Evolutionary conservation across 2,888 invertebrate species (phyloP).

Genomic region (Strigamia maritima): DNA sequence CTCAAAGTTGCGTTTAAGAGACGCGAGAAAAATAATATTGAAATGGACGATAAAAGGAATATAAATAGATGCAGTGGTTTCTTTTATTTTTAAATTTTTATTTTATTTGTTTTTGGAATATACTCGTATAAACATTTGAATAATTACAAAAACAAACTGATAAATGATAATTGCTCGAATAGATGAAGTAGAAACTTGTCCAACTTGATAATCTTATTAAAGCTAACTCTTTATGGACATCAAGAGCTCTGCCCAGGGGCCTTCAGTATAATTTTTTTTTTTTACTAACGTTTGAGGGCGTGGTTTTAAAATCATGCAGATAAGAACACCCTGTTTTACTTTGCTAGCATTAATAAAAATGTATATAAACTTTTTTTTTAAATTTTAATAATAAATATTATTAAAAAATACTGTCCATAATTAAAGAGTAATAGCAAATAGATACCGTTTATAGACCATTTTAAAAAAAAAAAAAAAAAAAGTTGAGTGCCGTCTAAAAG

Average conservation of each 20-base stretch:
- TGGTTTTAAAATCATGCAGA: constrained; percentile 22
- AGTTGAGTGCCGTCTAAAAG: not conserved
- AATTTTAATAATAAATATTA: not conserved
- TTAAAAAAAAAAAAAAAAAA: not conserved
- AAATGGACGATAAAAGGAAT: not conserved
- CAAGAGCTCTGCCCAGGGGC: constrained; percentile 25
- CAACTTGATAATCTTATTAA: constrained; percentile 24
- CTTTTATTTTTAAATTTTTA: not conserved
- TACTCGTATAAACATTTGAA: no score
- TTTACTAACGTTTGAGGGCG: not conserved
- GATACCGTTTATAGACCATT: constrained; percentile 22
- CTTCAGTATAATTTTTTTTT: not conserved
- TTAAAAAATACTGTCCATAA: not conserved
- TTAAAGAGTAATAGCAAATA: constrained; percentile 15
- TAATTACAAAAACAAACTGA: not conserved
- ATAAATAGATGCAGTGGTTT: not conserved
- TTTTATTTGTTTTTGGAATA: no score
- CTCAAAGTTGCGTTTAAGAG: constrained; percentile 20
- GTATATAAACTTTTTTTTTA: not conserved
- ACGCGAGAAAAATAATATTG: not conserved
- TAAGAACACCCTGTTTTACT: constrained; percentile 12
- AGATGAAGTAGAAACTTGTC: not conserved
- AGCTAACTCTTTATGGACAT: constrained; percentile 22
- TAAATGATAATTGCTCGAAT: not conserved
- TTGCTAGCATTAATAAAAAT: not conserved